Conservation (phyloP, 2,888 invertebrate species). For the Metallyticus violacea region DNA sequence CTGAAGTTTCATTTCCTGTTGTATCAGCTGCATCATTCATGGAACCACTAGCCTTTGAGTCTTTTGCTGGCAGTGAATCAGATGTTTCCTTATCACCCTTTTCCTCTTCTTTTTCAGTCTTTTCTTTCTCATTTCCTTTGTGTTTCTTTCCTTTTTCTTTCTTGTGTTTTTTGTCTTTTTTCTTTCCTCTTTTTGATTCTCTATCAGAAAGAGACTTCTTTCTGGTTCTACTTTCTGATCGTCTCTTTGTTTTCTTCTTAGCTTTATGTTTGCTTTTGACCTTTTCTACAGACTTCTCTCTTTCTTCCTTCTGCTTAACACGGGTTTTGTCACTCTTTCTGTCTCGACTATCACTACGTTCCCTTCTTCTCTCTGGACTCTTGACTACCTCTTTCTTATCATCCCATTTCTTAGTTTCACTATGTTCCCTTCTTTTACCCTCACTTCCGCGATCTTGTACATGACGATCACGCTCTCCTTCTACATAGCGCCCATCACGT, state of each 20-base stretch:
- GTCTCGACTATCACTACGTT: conserved; percentile 39
- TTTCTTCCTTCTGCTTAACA: conserved; percentile 38
- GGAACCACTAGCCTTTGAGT: conserved; percentile 25
- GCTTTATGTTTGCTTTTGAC: conserved; percentile 34
- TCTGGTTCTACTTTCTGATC: conserved; percentile 28
- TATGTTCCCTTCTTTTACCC: conserved; percentile 5
- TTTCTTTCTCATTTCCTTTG: conserved; percentile 40
- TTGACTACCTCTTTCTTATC: conserved; percentile 27
- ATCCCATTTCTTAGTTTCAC: conserved; percentile 34
- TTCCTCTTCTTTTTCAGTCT: conserved; percentile 31
- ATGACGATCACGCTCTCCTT: conserved; percentile 47
- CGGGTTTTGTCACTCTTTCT: conserved; percentile 43
- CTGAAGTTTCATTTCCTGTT: conserved; percentile 38
- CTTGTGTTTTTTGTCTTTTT: conserved; percentile 30
- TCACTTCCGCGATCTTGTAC: conserved; percentile 47
- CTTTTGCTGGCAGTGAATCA: conserved; percentile 28
- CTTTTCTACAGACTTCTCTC: conserved; percentile 38
- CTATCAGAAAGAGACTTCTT: conserved; percentile 26
- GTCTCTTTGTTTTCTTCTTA: conserved; percentile 33
- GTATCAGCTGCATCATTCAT: conserved; percentile 16
- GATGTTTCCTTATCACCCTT: not conserved
- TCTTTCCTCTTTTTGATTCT: conserved; percentile 28
- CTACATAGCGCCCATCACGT: not conserved
- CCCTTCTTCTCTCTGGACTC: conserved; percentile 40
- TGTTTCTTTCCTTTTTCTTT: conserved; percentile 30